A percentile compares a stretch with the other conserved stretches of the same genome.
phyloP scores from a whole-genome alignment of 2,113 vertebrate genomes.

The Notarius quadriscutis region DNA sequence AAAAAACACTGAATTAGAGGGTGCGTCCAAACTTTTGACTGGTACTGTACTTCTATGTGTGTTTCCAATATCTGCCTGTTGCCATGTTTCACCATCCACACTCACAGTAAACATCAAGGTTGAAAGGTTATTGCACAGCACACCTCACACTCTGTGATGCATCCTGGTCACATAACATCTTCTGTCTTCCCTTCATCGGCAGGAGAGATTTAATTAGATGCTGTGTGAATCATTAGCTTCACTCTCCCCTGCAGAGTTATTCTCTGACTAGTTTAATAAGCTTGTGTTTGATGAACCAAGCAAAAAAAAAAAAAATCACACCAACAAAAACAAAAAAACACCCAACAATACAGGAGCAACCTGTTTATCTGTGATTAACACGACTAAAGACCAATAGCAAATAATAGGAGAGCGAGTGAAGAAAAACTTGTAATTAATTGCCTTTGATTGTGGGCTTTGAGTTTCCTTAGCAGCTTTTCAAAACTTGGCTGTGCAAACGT shows the following conservation, averaged over 20 bases:
- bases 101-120: neutral
- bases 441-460: slow-evolving; percentile 32
- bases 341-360: neutral
- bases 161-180: slow-evolving; percentile 8
- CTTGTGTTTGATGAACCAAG: slow-evolving; percentile 9
- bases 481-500: slow-evolving; percentile 8
- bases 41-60: too few species aligned
- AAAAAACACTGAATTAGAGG: too few species aligned
- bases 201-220: slow-evolving; percentile 36
- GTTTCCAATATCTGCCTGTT: neutral
- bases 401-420: slow-evolving; percentile 1
- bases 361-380: slow-evolving; percentile 14
- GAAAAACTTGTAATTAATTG: slow-evolving; percentile 41
- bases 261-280: slow-evolving; percentile 10
- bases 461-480: slow-evolving; percentile 32
- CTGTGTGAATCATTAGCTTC: slow-evolving; percentile 35
- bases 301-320: neutral
- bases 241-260: slow-evolving; percentile 2
- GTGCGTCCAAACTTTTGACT: neutral
- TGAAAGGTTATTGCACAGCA: neutral
- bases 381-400: neutral
- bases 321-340: neutral
- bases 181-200: slow-evolving; percentile 44
- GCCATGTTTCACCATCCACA: neutral
- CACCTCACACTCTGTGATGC: neutral